Evolutionary conservation across 2,888 invertebrate genomes (phyloP).

Genomic region (Coremacera marginata): DNA sequence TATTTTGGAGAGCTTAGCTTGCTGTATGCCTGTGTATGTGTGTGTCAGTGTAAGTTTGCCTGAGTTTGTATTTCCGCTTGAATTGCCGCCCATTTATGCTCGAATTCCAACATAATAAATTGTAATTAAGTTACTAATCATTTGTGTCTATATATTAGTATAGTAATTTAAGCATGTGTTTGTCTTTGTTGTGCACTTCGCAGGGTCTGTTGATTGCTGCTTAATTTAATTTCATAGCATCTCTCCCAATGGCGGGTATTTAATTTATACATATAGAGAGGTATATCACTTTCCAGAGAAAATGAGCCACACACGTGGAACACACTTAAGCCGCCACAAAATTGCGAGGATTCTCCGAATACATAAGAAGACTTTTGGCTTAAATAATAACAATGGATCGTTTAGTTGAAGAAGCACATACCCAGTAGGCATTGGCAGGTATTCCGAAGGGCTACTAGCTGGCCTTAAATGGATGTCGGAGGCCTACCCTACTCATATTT

Average conservation of each 20-base stretch:
- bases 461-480: no score
- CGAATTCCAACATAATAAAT: slow-evolving; percentile 2
- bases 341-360: no score
- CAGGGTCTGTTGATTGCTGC: not conserved
- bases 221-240: not conserved
- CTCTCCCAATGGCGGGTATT: not conserved
- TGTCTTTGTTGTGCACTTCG: not conserved
- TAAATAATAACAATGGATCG: no score
- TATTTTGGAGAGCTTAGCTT: not conserved
- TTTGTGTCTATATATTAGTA: not conserved
- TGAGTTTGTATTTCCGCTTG: slow-evolving; percentile 5
- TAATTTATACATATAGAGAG: no score
- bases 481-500: no score
- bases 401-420: no score
- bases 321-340: no score
- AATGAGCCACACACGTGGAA: no score
- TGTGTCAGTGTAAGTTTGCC: not conserved
- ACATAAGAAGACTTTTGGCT: no score
- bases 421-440: no score
- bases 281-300: no score
- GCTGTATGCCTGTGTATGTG: not conserved
- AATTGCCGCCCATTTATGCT: not conserved
- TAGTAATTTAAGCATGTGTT: not conserved
- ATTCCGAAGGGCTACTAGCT: no score
- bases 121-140: slow-evolving; percentile 18